Evolutionary conservation across 2,888 invertebrate genomes (phyloP).

Genomic region (Cheilosia variabilis): DNA sequence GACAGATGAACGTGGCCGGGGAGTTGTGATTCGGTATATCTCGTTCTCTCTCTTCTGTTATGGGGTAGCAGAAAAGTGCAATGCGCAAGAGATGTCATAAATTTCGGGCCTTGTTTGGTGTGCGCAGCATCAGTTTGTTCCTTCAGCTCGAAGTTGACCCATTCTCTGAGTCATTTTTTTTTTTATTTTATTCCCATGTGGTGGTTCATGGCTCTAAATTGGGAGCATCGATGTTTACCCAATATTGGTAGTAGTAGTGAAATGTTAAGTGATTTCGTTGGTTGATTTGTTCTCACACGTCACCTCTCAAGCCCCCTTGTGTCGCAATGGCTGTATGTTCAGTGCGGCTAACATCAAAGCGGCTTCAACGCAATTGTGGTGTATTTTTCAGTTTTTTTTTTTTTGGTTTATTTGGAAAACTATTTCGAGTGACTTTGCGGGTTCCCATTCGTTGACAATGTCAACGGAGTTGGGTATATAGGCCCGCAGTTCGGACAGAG

Average conservation of each 20-base stretch:
- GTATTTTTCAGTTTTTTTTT: conserved; percentile 30
- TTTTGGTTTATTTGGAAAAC: conserved; percentile 46
- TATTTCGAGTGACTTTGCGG: conserved; percentile 69
- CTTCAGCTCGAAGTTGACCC: conserved; percentile 36
- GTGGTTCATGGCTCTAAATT: conserved; percentile 56
- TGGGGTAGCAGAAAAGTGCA: conserved; percentile 58
- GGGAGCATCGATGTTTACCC: conserved; percentile 75
- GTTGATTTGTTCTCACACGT: conserved; percentile 75
- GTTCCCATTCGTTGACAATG: conserved; percentile 72
- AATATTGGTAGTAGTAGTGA: conserved; percentile 76
- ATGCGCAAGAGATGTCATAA: conserved; percentile 65
- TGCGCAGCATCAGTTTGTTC: conserved; percentile 55
- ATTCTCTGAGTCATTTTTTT: conserved; percentile 19
- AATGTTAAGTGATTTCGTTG: conserved; percentile 76
- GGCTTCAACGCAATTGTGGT: conserved; percentile 37
- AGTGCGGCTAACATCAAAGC: conserved; percentile 64
- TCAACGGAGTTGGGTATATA: conserved; percentile 54
- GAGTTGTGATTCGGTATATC: conserved; percentile 9
- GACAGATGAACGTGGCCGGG: conserved; percentile 61
- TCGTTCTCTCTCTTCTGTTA: conserved; percentile 5
- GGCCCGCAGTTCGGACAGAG: conserved; percentile 23
- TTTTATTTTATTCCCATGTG: not conserved
- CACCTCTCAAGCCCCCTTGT: conserved; percentile 70
- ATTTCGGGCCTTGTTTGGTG: conserved; percentile 70
- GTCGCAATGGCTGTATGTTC: conserved; percentile 52